Conservation (phyloP, 2,113 vertebrate genomes). For the Archilochus colubris region DNA sequence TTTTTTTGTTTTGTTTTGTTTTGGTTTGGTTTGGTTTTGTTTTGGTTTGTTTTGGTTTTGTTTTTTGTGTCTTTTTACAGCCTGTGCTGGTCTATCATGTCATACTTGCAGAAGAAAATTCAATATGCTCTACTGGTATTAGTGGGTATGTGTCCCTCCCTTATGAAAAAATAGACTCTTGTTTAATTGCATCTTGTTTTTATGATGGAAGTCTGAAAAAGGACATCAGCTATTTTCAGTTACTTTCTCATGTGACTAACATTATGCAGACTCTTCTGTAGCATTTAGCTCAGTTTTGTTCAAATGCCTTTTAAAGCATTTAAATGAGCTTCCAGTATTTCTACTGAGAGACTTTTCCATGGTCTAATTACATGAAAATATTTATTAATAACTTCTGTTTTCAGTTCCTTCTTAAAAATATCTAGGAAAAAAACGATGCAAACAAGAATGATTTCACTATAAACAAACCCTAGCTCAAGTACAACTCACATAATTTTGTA, state of each 20-base stretch:
- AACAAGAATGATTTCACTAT: neutral
- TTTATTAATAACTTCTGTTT: constrained; percentile 31
- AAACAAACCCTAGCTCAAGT: neutral
- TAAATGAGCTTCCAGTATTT: neutral
- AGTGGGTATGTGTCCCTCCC: neutral
- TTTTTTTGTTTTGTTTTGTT: too few species aligned
- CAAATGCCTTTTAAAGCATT: neutral
- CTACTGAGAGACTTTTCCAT: neutral
- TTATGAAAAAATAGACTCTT: neutral
- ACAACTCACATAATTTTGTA: neutral
- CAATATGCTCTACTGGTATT: neutral
- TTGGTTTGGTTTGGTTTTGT: too few species aligned
- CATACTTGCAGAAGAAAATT: constrained; percentile 22
- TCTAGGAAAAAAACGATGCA: neutral
- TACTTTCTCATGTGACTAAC: neutral
- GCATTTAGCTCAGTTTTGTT: neutral
- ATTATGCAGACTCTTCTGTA: neutral
- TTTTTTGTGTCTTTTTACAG: too few species aligned
- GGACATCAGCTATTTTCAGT: neutral
- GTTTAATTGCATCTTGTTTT: neutral
- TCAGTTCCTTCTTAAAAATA: neutral
- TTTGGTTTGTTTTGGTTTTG: too few species aligned
- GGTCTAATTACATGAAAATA: neutral
- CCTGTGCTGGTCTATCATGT: neutral
- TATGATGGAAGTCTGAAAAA: neutral